Evolutionary conservation across 2,797 vertebrate genomes (phyloP).

Genomic region (Gymnoscopelus braueri): DNA sequence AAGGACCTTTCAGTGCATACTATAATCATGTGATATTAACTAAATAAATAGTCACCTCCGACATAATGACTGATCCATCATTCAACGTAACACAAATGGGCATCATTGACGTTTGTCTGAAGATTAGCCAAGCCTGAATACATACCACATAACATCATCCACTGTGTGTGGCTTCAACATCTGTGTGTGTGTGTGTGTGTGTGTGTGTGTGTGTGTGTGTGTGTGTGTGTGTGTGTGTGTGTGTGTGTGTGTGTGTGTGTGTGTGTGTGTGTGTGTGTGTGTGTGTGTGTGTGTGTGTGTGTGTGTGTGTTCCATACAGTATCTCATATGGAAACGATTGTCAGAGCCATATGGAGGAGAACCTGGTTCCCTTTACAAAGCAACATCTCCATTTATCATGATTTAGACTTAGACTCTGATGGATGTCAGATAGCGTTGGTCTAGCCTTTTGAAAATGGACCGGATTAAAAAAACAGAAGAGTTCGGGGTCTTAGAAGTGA

Average conservation of each 20-base stretch:
- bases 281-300: slow-evolving; percentile 14
- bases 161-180: not conserved
- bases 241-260: not conserved
- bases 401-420: slow-evolving; percentile 67
- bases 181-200: not conserved
- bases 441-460: slow-evolving; percentile 31
- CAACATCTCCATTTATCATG: slow-evolving; percentile 55
- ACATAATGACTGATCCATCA: slow-evolving; percentile 21
- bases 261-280: not conserved
- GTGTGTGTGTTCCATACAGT: slow-evolving; percentile 31
- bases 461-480: not conserved
- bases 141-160: not conserved
- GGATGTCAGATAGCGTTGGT: slow-evolving; percentile 50
- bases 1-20: no score
- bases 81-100: slow-evolving; percentile 3
- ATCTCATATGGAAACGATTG: slow-evolving; percentile 72
- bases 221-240: not conserved
- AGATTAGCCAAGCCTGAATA: not conserved
- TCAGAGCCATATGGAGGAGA: slow-evolving; percentile 17
- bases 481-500: slow-evolving; percentile 27
- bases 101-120: no score
- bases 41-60: slow-evolving; percentile 6
- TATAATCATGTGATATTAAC: no score
- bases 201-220: not conserved
- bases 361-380: slow-evolving; percentile 56